These are phyloP conservation scores for Labeo calbasu DNA, from an alignment of 2,797 vertebrate species.

Conservation along the genomic window DNA sequence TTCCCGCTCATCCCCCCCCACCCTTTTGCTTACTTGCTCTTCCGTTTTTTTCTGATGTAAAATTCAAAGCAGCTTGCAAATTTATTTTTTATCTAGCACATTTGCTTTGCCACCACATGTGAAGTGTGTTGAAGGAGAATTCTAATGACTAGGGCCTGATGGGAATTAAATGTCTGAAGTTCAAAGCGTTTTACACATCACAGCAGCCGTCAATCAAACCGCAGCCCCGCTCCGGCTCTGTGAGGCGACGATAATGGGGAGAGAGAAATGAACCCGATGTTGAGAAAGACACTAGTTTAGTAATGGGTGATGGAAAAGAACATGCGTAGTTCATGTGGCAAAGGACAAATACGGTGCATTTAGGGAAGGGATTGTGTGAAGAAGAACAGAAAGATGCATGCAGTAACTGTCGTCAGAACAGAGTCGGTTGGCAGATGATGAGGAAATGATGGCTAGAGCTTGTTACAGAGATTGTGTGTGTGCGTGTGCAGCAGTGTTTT, in stretches of 20 bases:
- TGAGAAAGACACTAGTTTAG: slow-evolving; percentile 33
- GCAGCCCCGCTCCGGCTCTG: slow-evolving; percentile 31
- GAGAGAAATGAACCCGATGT: slow-evolving; percentile 1
- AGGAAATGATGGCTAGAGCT: slow-evolving; percentile 13
- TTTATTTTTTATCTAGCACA: slow-evolving; percentile 88
- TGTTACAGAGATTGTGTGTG: neutral
- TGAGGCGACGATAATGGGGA: slow-evolving; percentile 21
- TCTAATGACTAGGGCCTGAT: slow-evolving; percentile 89
- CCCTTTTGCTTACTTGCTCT: slow-evolving; percentile 41
- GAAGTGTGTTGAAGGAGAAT: slow-evolving; percentile 92
- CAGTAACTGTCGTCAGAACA: neutral
- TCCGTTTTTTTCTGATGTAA: slow-evolving; percentile 80
- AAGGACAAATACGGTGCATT: neutral
- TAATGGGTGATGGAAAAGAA: slow-evolving; percentile 27
- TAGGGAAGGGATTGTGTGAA: neutral
- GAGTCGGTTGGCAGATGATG: neutral
- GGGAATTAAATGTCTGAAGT: slow-evolving; percentile 93
- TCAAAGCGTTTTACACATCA: slow-evolving; percentile 93
- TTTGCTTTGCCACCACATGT: slow-evolving; percentile 86
- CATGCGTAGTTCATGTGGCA: neutral
- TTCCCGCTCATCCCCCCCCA: slow-evolving; percentile 14
- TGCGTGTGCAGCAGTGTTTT: neutral
- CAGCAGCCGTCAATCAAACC: slow-evolving; percentile 88
- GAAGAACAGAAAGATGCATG: neutral
- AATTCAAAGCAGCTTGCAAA: slow-evolving; percentile 91